A percentile compares a stretch with the other conserved stretches of the same genome.
Evolutionary conservation across 23 tunicate genomes (phyloP).

Genomic region (Halocynthia roretzi): DNA sequence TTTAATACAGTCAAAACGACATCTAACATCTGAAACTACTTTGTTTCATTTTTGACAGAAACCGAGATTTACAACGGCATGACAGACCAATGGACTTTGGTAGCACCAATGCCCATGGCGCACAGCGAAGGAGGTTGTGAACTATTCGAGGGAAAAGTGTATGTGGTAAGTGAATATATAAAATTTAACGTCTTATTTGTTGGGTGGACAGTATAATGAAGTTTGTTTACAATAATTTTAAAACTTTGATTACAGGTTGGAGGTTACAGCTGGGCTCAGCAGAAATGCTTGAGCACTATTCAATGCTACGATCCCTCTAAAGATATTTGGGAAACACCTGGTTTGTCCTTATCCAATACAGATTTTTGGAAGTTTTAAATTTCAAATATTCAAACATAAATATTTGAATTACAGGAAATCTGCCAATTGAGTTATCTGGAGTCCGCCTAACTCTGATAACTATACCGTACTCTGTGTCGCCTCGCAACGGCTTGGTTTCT

Average conservation of each 20-base stretch:
- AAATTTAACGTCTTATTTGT: background rate
- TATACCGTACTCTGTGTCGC: slow-evolving; percentile 97
- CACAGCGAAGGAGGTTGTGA: slow-evolving; percentile 97
- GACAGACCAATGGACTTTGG: slow-evolving; percentile 99
- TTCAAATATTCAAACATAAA: background rate
- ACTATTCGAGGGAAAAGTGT: slow-evolving; percentile 70
- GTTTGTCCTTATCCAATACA: slow-evolving; percentile 23
- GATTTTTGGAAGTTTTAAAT: background rate
- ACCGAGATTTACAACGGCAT: slow-evolving; percentile 97
- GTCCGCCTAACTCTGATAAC: slow-evolving; percentile 83
- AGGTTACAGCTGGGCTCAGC: slow-evolving; percentile 99
- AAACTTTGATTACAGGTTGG: slow-evolving; percentile 50
- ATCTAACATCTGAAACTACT: background rate
- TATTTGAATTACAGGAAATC: slow-evolving; percentile 51
- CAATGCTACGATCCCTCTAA: slow-evolving; percentile 92
- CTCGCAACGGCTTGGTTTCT: slow-evolving; percentile 79
- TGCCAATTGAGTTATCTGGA: slow-evolving; percentile 98
- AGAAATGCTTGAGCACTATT: slow-evolving; percentile 91
- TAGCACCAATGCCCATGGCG: slow-evolving; percentile 92
- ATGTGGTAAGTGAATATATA: slow-evolving; percentile 39
- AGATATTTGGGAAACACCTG: slow-evolving; percentile 92
- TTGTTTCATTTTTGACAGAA: slow-evolving; percentile 29
- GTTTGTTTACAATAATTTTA: background rate
- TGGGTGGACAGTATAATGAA: no score
- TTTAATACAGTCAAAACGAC: background rate